phyloP scores from a whole-genome alignment of 2,888 invertebrate genomes.

The Atethmia centrago region DNA sequence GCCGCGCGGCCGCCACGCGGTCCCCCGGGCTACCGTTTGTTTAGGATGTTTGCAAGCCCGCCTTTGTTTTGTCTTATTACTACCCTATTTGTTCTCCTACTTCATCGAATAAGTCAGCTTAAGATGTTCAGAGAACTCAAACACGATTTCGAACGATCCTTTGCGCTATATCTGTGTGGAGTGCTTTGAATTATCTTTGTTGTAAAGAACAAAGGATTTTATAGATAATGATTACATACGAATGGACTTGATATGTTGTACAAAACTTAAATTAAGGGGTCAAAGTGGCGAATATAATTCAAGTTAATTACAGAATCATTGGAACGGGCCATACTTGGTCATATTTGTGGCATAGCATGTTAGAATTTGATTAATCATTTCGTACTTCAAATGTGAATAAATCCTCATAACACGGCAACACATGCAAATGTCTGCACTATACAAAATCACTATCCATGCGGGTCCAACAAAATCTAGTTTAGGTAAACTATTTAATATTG shows the following conservation, averaged over 20 bases:
- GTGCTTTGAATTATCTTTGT: slow-evolving; percentile 31
- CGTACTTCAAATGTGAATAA: slow-evolving; percentile 7
- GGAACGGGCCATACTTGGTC: too few species aligned
- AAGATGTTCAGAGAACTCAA: slow-evolving; percentile 63
- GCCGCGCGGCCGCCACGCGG: slow-evolving; percentile 31
- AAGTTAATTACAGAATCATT: not conserved
- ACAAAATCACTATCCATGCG: slow-evolving; percentile 42
- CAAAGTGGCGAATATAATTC: not conserved
- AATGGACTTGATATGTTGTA: not conserved
- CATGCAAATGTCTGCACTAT: slow-evolving; percentile 19
- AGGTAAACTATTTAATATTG: slow-evolving; percentile 53
- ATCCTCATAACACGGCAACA: slow-evolving; percentile 6
- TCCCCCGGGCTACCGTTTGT: slow-evolving; percentile 68
- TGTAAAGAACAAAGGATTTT: slow-evolving; percentile 27
- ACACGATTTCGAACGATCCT: slow-evolving; percentile 55
- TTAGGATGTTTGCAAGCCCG: slow-evolving; percentile 73
- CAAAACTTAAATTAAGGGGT: not conserved
- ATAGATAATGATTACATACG: not conserved
- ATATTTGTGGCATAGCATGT: not conserved
- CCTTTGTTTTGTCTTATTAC: slow-evolving; percentile 69
- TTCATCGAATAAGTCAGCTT: slow-evolving; percentile 69
- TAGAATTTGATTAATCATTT: slow-evolving; percentile 5
- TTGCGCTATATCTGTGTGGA: slow-evolving; percentile 45
- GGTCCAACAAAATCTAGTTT: slow-evolving; percentile 54
- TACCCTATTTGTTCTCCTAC: slow-evolving; percentile 67